These are phyloP conservation scores for Autographa gamma DNA, from an alignment of 2,888 invertebrate species.

Conservation along the genomic window DNA sequence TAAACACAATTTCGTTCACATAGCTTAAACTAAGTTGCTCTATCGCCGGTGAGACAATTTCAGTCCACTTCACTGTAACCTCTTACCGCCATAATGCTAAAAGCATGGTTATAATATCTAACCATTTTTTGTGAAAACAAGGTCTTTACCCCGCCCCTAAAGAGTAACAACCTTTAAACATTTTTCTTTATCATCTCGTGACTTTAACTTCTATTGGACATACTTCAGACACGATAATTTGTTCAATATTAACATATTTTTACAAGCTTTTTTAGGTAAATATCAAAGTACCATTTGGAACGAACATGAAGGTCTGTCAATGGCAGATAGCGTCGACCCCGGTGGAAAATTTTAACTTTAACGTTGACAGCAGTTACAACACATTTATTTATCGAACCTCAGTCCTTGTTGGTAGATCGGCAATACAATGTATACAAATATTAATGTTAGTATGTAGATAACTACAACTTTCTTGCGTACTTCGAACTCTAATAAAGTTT, in stretches of 20 bases:
- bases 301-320: constrained; percentile 47
- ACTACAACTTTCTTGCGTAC: neutral
- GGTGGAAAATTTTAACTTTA: constrained; percentile 51
- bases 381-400: constrained; percentile 35
- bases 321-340: constrained; percentile 36
- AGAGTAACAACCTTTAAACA: neutral
- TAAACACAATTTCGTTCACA: no score
- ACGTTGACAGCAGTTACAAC: constrained; percentile 38
- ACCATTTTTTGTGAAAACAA: neutral
- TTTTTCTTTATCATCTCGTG: constrained; percentile 20
- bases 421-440: no score
- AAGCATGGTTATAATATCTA: neutral
- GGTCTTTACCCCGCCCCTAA: neutral
- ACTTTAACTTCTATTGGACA: constrained; percentile 15
- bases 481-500: no score
- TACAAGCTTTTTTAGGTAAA: constrained; percentile 6
- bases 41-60: no score
- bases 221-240: constrained; percentile 13
- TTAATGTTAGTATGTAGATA: no score
- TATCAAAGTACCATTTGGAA: constrained; percentile 27
- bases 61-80: no score
- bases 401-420: neutral
- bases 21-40: no score
- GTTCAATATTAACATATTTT: constrained; percentile 18
- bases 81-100: neutral